These are phyloP conservation scores for Choristoneura fumiferana DNA, from an alignment of 1,140 invertebrate genomes.

Conservation along the genomic window DNA sequence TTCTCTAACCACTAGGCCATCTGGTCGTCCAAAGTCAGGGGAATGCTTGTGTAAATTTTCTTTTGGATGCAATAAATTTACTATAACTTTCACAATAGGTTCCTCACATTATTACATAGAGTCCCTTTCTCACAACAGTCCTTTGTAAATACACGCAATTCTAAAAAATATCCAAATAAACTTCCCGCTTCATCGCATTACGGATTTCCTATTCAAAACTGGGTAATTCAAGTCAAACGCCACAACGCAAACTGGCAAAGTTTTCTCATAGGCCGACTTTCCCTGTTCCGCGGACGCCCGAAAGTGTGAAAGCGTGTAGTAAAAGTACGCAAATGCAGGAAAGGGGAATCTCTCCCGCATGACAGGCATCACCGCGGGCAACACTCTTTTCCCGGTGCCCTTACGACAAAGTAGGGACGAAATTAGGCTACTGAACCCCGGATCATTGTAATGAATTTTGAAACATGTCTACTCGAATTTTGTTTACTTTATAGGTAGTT, in stretches of 20 bases:
- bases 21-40: no score
- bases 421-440: slow-evolving; percentile 44
- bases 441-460: no score
- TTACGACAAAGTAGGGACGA: slow-evolving; percentile 37
- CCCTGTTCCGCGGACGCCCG: slow-evolving; percentile 34
- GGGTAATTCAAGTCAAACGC: neutral
- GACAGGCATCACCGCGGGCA: slow-evolving; percentile 43
- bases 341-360: slow-evolving; percentile 48
- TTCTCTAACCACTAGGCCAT: no score
- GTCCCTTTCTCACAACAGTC: no score
- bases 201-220: slow-evolving; percentile 6
- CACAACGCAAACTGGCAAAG: slow-evolving; percentile 28
- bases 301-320: slow-evolving; percentile 66
- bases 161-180: no score
- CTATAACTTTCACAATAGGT: no score
- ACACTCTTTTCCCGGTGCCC: slow-evolving; percentile 35
- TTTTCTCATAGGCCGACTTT: slow-evolving; percentile 36
- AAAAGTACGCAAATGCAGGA: slow-evolving; percentile 40
- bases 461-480: no score
- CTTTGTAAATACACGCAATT: no score
- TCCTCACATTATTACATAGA: no score
- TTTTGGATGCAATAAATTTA: no score
- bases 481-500: no score
- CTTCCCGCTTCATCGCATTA: neutral
- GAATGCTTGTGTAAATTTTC: no score